Percentiles rank a stretch among this genome's conserved stretches.
phyloP scores from a whole-genome alignment of 2,113 vertebrate genomes.

The Herpetotheres cachinnans region DNA sequence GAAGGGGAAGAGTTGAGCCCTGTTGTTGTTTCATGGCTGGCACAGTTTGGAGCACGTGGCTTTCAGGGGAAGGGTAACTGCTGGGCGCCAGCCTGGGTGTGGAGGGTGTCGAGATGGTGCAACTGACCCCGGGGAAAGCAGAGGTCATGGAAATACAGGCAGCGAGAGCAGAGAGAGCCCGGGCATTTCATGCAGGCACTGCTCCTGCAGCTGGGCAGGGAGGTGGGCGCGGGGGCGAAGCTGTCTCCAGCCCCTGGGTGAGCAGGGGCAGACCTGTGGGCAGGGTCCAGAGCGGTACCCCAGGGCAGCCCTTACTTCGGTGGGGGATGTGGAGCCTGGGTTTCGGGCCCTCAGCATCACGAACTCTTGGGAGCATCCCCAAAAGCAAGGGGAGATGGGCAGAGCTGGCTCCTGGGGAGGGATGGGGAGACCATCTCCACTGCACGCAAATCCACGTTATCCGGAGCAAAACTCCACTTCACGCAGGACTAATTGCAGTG shows the following conservation, averaged over 20 bases:
- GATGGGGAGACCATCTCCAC: neutral
- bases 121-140: neutral
- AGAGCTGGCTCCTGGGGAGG: neutral
- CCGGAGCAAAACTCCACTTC: rapidly evolving
- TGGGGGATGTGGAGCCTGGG: rapidly evolving
- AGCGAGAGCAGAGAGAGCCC: neutral
- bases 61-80: neutral
- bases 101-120: neutral
- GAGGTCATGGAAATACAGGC: rapidly evolving
- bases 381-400: neutral
- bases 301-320: rapidly evolving
- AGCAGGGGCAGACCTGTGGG: neutral
- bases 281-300: rapidly evolving
- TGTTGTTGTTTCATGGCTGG: neutral
- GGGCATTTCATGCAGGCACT: neutral
- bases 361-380: neutral
- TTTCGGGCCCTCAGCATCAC: rapidly evolving
- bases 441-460: rapidly evolving
- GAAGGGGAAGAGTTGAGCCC: neutral
- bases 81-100: neutral
- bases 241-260: neutral
- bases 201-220: neutral
- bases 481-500: rapidly evolving
- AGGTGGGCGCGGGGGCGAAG: neutral
- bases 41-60: rapidly evolving